Percentiles rank a stretch among this genome's conserved stretches.
phyloP scores from a whole-genome alignment of 1,140 invertebrate species.

The Mycetomoellerius zeteki region DNA sequence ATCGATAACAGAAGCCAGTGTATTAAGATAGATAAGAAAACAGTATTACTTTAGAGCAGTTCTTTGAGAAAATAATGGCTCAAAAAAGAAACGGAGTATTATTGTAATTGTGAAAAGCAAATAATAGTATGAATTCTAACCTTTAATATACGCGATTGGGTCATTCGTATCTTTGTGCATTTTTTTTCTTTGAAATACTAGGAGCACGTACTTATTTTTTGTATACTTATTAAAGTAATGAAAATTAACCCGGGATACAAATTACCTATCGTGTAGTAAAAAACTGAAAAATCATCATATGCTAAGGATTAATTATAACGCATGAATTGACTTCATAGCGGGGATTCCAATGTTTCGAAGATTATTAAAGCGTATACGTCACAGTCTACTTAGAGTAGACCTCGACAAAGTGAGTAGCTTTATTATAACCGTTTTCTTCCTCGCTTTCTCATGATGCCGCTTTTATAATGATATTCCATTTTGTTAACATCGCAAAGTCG shows the following conservation, averaged over 20 bases:
- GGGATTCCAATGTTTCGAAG: background rate
- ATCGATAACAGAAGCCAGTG: background rate
- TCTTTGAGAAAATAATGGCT: background rate
- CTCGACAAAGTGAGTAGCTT: slow-evolving; percentile 50
- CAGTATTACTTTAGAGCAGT: background rate
- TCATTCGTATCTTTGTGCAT: too few relatives aligned
- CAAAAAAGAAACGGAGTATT: background rate
- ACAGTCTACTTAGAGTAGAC: slow-evolving; percentile 51
- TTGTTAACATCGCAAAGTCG: slow-evolving; percentile 78
- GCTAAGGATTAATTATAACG: background rate
- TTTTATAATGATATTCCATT: slow-evolving; percentile 80
- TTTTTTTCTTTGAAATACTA: too few relatives aligned
- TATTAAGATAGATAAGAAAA: background rate
- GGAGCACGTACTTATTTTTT: too few relatives aligned
- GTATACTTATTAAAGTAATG: too few relatives aligned
- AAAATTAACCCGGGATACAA: too few relatives aligned
- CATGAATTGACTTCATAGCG: background rate
- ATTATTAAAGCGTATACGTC: slow-evolving; percentile 39
- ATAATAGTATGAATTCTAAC: background rate
- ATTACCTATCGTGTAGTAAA: too few relatives aligned
- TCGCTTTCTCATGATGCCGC: slow-evolving; percentile 54
- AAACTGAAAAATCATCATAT: too few relatives aligned
- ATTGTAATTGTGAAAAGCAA: background rate
- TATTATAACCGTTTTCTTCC: slow-evolving; percentile 27
- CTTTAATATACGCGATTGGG: too few relatives aligned